Evolutionary conservation across 2,113 vertebrate species (phyloP).

Genomic region (Lepus europaeus): DNA sequence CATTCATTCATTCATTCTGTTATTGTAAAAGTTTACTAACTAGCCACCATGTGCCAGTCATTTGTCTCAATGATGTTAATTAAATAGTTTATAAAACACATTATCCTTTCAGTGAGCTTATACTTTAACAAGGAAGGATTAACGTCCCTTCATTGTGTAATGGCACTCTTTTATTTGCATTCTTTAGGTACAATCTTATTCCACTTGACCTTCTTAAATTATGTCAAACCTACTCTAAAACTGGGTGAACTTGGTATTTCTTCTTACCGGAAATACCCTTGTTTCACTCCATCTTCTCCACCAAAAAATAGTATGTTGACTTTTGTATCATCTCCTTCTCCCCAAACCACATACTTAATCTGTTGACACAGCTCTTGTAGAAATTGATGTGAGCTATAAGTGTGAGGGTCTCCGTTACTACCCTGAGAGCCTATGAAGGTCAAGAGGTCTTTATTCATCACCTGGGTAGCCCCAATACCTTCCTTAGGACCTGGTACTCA

Average conservation of each 20-base stretch:
- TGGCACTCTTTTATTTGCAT: background rate
- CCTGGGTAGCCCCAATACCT: background rate
- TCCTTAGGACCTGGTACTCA: background rate
- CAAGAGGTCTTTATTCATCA: background rate
- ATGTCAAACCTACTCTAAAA: background rate
- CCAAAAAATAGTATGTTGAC: background rate
- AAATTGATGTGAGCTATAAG: background rate
- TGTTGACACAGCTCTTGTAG: background rate
- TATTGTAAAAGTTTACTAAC: background rate
- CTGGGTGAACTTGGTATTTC: background rate
- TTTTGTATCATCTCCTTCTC: background rate
- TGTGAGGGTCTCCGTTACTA: background rate
- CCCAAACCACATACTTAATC: background rate
- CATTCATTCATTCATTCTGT: background rate
- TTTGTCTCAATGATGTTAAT: background rate
- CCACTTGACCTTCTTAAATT: background rate
- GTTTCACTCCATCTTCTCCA: background rate
- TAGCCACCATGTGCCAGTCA: background rate
- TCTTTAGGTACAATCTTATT: background rate
- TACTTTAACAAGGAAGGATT: background rate
- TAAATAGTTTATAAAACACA: background rate
- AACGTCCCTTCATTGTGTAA: background rate
- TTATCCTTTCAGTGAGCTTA: background rate
- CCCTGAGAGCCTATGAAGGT: background rate
- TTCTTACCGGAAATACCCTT: background rate